A percentile compares a stretch with the other conserved stretches of the same genome.
These are phyloP conservation scores for Nomia melanderi DNA, from an alignment of 1,140 invertebrate genomes.

Conservation along the genomic window DNA sequence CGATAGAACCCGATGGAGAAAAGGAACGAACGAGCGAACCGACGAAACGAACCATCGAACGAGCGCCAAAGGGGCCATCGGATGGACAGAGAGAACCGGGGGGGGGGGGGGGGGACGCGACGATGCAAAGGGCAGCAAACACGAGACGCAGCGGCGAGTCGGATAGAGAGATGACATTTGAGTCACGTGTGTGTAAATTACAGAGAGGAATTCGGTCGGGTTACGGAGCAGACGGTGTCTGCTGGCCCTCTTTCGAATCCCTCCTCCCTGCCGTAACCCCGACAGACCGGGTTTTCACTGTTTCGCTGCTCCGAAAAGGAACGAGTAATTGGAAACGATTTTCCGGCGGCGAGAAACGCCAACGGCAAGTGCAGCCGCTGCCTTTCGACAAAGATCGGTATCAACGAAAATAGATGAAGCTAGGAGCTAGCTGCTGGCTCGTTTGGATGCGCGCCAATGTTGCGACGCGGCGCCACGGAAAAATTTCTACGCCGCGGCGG, in stretches of 20 bases:
- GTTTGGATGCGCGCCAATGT: slow-evolving; percentile 69
- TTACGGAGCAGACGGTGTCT: slow-evolving; percentile 6
- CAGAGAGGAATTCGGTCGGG: slow-evolving; percentile 47
- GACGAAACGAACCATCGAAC: no score
- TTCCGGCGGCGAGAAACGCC: slow-evolving; percentile 11
- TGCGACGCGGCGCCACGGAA: slow-evolving; percentile 56
- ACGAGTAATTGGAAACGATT: neutral
- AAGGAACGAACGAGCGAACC: neutral
- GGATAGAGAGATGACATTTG: slow-evolving; percentile 37
- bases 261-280: neutral
- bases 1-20: slow-evolving; percentile 8
- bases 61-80: no score
- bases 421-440: slow-evolving; percentile 46
- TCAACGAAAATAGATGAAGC: slow-evolving; percentile 74
- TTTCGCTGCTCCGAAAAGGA: neutral
- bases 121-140: neutral
- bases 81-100: no score
- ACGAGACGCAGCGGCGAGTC: neutral
- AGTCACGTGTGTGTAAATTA: slow-evolving; percentile 59
- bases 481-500: slow-evolving; percentile 43
- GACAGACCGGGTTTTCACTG: neutral
- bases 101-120: neutral
- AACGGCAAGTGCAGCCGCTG: slow-evolving; percentile 22
- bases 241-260: slow-evolving; percentile 1
- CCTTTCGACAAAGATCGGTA: slow-evolving; percentile 62